Percentiles rank a stretch among this genome's conserved stretches.
Evolutionary conservation across 2,113 vertebrate genomes (phyloP).

Genomic region (Chloroceryle aenea): DNA sequence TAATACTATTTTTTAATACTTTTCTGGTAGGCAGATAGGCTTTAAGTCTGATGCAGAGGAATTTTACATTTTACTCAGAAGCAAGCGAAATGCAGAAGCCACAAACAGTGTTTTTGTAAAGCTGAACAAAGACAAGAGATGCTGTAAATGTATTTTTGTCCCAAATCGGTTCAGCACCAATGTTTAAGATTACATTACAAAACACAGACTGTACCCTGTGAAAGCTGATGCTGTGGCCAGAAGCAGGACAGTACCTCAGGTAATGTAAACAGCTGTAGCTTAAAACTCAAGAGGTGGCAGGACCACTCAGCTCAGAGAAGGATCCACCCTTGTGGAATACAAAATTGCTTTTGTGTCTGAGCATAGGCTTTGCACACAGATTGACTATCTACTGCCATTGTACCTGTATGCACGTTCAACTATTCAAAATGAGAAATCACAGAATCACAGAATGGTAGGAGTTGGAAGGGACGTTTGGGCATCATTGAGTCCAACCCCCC

Average conservation of each 20-base stretch:
- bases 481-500: too few species aligned
- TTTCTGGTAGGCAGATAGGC: neutral
- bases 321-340: neutral
- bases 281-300: neutral
- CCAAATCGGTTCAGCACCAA: neutral
- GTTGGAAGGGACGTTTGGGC: too few species aligned
- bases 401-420: neutral
- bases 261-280: neutral
- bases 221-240: neutral
- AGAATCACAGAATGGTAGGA: too few species aligned
- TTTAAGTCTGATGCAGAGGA: neutral
- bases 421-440: neutral
- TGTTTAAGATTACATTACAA: neutral
- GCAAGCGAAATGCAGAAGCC: neutral
- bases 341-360: neutral
- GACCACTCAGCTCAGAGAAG: neutral
- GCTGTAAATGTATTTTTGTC: neutral
- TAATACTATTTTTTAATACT: too few species aligned
- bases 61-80: neutral
- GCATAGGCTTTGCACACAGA: neutral
- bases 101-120: neutral
- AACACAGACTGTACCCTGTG: accelerated
- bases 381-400: neutral
- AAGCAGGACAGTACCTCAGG: neutral
- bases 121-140: neutral